Evolutionary conservation across 2,113 vertebrate species (phyloP), one percentile per base, ranked within the genome.

Genomic region (Pteropus alecto): DNA sequence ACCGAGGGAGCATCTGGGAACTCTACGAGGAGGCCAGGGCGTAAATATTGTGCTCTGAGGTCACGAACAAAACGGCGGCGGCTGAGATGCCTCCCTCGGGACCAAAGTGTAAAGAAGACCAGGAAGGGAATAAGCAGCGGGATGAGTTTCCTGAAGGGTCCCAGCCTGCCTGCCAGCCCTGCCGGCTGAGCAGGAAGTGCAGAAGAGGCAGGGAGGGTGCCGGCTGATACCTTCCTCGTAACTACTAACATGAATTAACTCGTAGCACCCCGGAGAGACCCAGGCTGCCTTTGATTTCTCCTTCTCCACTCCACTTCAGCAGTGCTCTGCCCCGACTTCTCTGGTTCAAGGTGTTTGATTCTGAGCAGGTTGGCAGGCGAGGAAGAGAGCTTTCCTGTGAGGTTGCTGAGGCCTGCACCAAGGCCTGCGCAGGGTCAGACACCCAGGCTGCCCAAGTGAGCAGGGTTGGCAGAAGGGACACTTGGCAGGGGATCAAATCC

Each of bases 401-500:
- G 22, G 5, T 3, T 7, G 41, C 41, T 19, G 26, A n/a, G 16
- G 7, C 24, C 26, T 60, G 28, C 35, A 60, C n/a, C 15, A 13
- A 65, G 76, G 61, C 38, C 54, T 8, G 9, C 22, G 10, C 58
- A 11, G 15, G 58, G 19, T 54, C 10, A 18, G 56, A 71, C 54
- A 30, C 18, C 33, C 9, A 3, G 61, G 73, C 60, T 65, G 43
- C 30, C 56, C 35, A 0, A 18, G n/a, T 3, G n/a, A 68, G 22
- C 48, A 28, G 71, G 21, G 28, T 14, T 60, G 18, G 21, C 11
- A 7, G 76, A 21, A 65, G 48, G 30, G 30, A 60, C 19, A 16
- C 67, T 33, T 8, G 35, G 15, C 3, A 0, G 6, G 0, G 24
- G 19, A 30, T 30, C 21, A 10, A 2, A 35, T 15, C n/a, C 43